These are phyloP conservation scores for Dendropsophus ebraccatus DNA, from an alignment of 2,113 vertebrate species.

Conservation along the genomic window DNA sequence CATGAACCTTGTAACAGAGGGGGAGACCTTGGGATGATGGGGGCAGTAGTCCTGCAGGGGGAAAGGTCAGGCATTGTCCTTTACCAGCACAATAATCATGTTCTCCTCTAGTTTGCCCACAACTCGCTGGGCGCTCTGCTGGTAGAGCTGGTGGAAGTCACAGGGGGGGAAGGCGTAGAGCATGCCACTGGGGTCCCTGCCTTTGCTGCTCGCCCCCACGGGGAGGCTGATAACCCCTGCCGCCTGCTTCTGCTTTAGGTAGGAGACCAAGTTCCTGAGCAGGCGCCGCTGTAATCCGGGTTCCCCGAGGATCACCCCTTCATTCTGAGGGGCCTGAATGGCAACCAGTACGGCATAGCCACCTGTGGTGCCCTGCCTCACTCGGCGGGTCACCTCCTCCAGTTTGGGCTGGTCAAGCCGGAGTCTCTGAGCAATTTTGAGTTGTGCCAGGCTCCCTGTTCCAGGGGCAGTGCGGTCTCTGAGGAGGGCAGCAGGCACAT, in stretches of 20 bases:
- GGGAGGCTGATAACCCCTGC: slow-evolving; percentile 96
- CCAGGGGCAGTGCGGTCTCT: slow-evolving; percentile 76
- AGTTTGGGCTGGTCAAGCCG: slow-evolving; percentile 96
- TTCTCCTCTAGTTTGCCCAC: slow-evolving; percentile 94
- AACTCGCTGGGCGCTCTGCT: slow-evolving; percentile 89
- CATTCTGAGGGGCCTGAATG: slow-evolving; percentile 80
- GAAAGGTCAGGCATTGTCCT: slow-evolving; percentile 83
- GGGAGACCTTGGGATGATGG: background rate
- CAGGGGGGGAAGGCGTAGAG: slow-evolving; percentile 97
- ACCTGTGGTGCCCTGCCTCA: slow-evolving; percentile 89
- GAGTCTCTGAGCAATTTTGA: slow-evolving; percentile 97
- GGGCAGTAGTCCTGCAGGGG: slow-evolving; percentile 31
- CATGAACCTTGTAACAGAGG: slow-evolving; percentile 19
- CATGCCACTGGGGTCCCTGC: slow-evolving; percentile 88
- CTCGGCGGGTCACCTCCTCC: slow-evolving; percentile 92
- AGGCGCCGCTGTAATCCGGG: slow-evolving; percentile 92
- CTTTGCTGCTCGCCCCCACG: slow-evolving; percentile 84
- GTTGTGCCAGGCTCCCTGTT: slow-evolving; percentile 81
- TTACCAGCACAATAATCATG: slow-evolving; percentile 94
- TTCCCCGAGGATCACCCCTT: slow-evolving; percentile 72
- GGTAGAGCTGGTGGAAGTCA: slow-evolving; percentile 95
- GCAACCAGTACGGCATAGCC: slow-evolving; percentile 92
- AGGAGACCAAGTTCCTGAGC: slow-evolving; percentile 96
- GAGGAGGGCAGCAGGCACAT: slow-evolving; percentile 84
- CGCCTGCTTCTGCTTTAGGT: slow-evolving; percentile 98